phyloP scores from a whole-genome alignment of 30 jellyfish, hydroid and myxozoan species.

The Nemopilema nomurai region DNA sequence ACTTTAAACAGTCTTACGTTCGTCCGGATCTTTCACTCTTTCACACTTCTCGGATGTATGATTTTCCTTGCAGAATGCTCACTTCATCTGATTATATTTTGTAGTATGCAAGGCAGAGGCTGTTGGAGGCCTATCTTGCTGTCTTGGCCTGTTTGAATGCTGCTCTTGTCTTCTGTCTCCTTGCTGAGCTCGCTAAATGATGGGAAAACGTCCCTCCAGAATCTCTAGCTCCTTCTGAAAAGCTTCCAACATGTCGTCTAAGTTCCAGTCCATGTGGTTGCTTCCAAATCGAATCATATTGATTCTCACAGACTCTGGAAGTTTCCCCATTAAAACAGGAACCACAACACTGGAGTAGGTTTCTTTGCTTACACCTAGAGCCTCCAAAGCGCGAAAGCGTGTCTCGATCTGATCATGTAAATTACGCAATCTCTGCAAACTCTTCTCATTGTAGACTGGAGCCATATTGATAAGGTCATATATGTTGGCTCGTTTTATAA shows the following conservation, averaged over 20 bases:
- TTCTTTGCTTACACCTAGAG: slow-evolving; percentile 30
- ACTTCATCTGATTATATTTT: too few species aligned
- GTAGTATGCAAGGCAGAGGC: too few species aligned
- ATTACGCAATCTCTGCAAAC: slow-evolving; percentile 25
- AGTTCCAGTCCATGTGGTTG: slow-evolving; percentile 39
- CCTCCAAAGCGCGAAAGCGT: slow-evolving; percentile 37
- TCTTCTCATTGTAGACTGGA: slow-evolving; percentile 10
- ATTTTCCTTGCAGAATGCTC: too few species aligned
- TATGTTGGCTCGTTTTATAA: slow-evolving; percentile 8
- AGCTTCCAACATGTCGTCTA: slow-evolving; percentile 30
- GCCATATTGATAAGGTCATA: slow-evolving; percentile 1
- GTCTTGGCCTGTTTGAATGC: too few species aligned
- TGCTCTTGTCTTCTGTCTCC: slow-evolving; percentile 2
- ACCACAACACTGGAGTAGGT: slow-evolving; percentile 37
- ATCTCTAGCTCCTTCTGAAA: slow-evolving; percentile 7
- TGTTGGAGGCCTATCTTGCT: too few species aligned
- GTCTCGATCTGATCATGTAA: slow-evolving; percentile 46
- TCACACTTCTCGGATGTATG: too few species aligned
- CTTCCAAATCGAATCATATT: slow-evolving; percentile 43
- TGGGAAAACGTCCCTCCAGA: slow-evolving; percentile 20
- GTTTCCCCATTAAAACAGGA: slow-evolving; percentile 25
- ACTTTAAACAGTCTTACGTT: too few species aligned
- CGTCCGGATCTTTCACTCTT: too few species aligned
- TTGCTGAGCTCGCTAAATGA: slow-evolving; percentile 4
- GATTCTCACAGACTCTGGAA: slow-evolving; percentile 33